Conservation (phyloP, 2,797 vertebrate genomes). For the Scolopax bukidnonensis region DNA sequence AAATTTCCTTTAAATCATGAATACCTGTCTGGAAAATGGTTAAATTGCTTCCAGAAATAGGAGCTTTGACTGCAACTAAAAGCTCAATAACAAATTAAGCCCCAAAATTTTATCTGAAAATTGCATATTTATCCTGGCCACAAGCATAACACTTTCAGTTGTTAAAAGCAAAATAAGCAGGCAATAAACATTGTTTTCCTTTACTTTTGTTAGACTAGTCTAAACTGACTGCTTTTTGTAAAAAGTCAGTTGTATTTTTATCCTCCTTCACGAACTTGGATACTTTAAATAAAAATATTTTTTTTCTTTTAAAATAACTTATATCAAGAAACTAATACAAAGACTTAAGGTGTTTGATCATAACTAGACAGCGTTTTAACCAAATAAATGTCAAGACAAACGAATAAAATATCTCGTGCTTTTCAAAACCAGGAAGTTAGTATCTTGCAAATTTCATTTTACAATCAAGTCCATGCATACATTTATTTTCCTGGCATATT, state of each 20-base stretch:
- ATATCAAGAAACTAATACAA: not conserved
- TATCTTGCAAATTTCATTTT: not conserved
- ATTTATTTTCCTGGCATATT: not conserved
- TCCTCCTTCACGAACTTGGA: not conserved
- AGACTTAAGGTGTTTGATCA: not conserved
- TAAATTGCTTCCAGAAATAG: not conserved
- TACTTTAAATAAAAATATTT: not conserved
- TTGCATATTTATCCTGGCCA: not conserved
- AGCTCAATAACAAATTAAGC: not conserved
- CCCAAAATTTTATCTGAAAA: not conserved
- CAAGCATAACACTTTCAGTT: not conserved
- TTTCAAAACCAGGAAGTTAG: not conserved
- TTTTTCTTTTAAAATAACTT: not conserved
- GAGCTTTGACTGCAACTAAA: not conserved
- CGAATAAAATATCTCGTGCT: not conserved
- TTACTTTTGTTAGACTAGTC: not conserved
- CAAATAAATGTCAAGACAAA: not conserved
- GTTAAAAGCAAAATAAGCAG: conserved; percentile 1
- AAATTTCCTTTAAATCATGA: not conserved
- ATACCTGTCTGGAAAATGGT: not conserved
- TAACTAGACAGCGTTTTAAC: not conserved
- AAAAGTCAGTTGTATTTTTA: not conserved
- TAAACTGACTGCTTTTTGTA: not conserved
- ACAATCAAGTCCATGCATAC: not conserved
- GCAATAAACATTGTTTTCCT: not conserved